Evolutionary conservation across 2,888 invertebrate species (phyloP).

Genomic region (Drosophila cognata): DNA sequence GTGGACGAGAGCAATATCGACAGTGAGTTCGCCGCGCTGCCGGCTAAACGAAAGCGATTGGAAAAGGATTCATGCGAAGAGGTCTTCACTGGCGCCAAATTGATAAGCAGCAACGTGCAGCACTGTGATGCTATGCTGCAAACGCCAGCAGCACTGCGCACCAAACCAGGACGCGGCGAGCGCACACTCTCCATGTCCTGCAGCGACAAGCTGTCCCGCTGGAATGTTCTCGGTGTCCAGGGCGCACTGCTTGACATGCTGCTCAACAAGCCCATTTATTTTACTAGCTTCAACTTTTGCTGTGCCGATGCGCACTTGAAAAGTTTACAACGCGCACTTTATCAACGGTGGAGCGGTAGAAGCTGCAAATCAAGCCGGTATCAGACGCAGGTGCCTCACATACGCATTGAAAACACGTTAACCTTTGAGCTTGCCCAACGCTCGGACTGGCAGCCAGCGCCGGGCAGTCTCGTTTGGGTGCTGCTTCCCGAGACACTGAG

Average conservation of each 20-base stretch:
- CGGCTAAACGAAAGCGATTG: conserved; percentile 54
- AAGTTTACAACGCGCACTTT: conserved; percentile 87
- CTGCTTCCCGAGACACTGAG: conserved; percentile 84
- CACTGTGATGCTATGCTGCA: conserved; percentile 87
- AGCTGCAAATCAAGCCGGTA: conserved; percentile 50
- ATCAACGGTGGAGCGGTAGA: conserved; percentile 83
- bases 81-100: conserved; percentile 94
- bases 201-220: conserved; percentile 96
- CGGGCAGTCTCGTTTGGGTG: conserved; percentile 88
- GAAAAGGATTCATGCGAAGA: not conserved
- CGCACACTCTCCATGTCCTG: conserved; percentile 95
- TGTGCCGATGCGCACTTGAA: conserved; percentile 87
- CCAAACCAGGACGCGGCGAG: conserved; percentile 96
- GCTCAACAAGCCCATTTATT: conserved; percentile 88
- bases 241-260: conserved; percentile 91
- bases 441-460: conserved; percentile 86
- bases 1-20: conserved; percentile 81
- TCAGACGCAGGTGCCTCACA: conserved; percentile 67
- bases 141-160: conserved; percentile 89
- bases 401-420: conserved; percentile 53
- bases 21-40: not conserved
- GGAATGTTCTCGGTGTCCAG: conserved; percentile 94
- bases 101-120: conserved; percentile 84
- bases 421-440: conserved; percentile 85
- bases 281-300: conserved; percentile 90